Percentiles rank a stretch among this genome's conserved stretches.
Conservation (phyloP, 2,113 vertebrate species). For the Dendropsophus ebraccatus region DNA sequence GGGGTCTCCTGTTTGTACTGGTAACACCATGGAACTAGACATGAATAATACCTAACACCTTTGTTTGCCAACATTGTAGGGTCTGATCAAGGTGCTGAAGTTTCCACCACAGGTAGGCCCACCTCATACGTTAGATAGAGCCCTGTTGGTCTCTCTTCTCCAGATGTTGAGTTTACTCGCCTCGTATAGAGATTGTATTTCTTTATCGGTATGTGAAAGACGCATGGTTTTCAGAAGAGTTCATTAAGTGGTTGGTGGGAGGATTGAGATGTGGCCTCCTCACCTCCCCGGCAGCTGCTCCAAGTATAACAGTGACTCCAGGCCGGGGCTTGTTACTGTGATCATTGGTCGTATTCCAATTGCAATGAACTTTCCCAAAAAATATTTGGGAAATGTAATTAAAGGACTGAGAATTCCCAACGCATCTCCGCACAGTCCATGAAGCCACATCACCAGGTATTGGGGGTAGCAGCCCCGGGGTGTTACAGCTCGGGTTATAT, state of each 20-base stretch:
- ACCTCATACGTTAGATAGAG: no score
- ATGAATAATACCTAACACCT: no score
- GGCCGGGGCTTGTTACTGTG: neutral
- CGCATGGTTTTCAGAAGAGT: neutral
- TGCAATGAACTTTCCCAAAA: neutral
- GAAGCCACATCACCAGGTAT: neutral
- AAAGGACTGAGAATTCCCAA: neutral
- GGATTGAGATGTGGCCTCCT: neutral
- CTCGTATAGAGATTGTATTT: neutral
- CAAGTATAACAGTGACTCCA: neutral
- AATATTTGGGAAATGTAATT: neutral
- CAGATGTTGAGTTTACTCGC: no score
- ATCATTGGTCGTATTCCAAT: neutral
- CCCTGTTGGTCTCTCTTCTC: no score
- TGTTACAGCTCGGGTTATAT: neutral
- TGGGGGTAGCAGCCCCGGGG: neutral
- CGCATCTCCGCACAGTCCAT: no score
- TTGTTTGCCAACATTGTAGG: no score
- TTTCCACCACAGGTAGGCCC: no score
- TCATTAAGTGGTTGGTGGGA: neutral
- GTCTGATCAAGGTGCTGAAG: no score
- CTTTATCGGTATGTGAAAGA: neutral
- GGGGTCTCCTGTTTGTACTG: no score
- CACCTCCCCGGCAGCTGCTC: neutral
- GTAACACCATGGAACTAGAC: no score